Evolutionary conservation across 2,797 vertebrate genomes (phyloP), one percentile per base, ranked within the genome.

Genomic region (Nothura maculosa): DNA sequence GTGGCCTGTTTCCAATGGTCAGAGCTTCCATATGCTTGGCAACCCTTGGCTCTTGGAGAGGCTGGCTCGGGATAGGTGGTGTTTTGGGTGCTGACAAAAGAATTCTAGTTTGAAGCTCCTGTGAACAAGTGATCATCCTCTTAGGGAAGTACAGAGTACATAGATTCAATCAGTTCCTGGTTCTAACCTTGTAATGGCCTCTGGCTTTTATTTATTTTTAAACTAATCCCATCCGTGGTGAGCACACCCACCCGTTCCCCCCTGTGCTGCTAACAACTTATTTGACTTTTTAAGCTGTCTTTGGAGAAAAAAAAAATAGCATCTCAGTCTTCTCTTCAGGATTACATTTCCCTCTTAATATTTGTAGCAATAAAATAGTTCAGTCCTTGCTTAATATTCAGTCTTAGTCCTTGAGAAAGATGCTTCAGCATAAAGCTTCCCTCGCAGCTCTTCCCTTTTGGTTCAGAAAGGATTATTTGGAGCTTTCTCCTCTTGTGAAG

Each of bases 101-200:
- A 81, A 60, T 57, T 72, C 87, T 79, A 10, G 78, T 58, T 62
- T 55, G 69, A 93, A 69, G 63, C 40, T 87, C 3, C 61, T 45
- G 40, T 87, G 61, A 61, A 28, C 38, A 80, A 66, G n/a, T 61
- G 28, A 16, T 45, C 75, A 70, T 45, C 73, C 74, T 42, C 73
- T 68, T 62, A 66, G 47, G 73, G 38, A 87, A 66, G 50, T 72
- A 43, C 42, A 92, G 66, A 92, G n/a, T 30, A 9, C 34, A 22
- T 81, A 48, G 50, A 54, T 66, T 73, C 57, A 80, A 74, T 28
- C 74, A 66, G 32, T 76, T 76, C n/a, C 60, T 92, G 63, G n/a
- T 22, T 95, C 85, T 92, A 92, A 69, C n/a, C 89, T 84, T 83
- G 63, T 74, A 82, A 52, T 64, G 66, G 70, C 20, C 34, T 85